A percentile compares a stretch with the other conserved stretches of the same genome.
These are phyloP conservation scores for Cinclus mexicanus DNA, from an alignment of 2,113 vertebrate genomes.

Conservation along the genomic window DNA sequence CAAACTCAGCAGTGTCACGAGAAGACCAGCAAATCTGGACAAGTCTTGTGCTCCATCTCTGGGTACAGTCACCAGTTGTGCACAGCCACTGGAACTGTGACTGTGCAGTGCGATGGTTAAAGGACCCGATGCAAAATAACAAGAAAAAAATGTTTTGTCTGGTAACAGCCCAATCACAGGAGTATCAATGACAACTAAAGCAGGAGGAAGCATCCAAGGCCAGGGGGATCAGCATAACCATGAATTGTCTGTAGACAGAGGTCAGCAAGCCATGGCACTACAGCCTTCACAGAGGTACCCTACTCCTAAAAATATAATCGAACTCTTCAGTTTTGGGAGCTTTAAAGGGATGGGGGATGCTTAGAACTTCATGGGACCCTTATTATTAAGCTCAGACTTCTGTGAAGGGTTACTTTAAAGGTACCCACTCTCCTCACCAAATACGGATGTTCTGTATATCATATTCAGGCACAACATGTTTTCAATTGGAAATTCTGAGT, in stretches of 20 bases:
- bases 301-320: neutral
- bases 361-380: neutral
- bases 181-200: neutral
- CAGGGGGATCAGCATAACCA: neutral
- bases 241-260: neutral
- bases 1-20: neutral
- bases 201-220: neutral
- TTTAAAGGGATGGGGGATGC: rapidly evolving
- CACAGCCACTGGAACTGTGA: neutral
- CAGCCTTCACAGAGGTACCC: neutral
- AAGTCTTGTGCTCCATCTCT: neutral
- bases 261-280: neutral
- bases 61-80: neutral
- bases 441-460: neutral
- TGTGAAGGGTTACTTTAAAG: neutral
- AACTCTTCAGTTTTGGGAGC: neutral
- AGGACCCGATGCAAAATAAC: neutral
- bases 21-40: neutral
- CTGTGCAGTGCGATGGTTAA: neutral
- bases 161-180: neutral
- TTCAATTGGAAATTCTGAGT: neutral
- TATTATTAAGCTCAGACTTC: neutral
- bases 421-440: neutral
- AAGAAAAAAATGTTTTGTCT: neutral
- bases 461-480: neutral